Percentiles rank a stretch among this genome's conserved stretches.
These are phyloP conservation scores for Deilephila porcellus DNA, from an alignment of 2,888 invertebrate species.

Conservation along the genomic window DNA sequence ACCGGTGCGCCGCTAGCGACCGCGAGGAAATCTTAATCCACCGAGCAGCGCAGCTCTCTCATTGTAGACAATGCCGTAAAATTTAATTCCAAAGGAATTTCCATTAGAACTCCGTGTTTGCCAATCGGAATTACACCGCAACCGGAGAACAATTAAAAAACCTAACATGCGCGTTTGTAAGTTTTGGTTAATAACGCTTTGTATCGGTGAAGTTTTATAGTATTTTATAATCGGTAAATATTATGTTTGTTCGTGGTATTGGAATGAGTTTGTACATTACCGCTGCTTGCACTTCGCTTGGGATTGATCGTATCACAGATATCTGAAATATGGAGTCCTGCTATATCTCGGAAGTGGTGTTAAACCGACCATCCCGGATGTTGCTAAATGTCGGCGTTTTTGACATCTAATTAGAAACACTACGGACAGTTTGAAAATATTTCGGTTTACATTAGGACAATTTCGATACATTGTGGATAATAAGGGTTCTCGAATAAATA, in stretches of 20 bases:
- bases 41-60: conserved; percentile 59
- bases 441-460: too few species aligned
- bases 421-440: not conserved
- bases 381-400: not conserved
- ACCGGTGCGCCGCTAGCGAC: conserved; percentile 50
- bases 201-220: too few species aligned
- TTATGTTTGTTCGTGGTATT: not conserved
- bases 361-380: not conserved
- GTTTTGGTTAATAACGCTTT: too few species aligned
- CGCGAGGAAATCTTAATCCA: conserved; percentile 79
- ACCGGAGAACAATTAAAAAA: conserved; percentile 15
- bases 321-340: not conserved
- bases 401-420: not conserved
- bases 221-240: too few species aligned
- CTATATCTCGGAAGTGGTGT: not conserved
- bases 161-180: not conserved
- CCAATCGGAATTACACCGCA: conserved; percentile 14
- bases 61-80: conserved; percentile 41
- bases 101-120: conserved; percentile 24
- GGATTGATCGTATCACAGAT: not conserved
- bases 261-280: not conserved
- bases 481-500: too few species aligned
- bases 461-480: too few species aligned
- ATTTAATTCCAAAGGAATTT: conserved; percentile 28
- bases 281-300: not conserved